phyloP scores from a whole-genome alignment of 2,888 invertebrate species.

The Catocala nupta region DNA sequence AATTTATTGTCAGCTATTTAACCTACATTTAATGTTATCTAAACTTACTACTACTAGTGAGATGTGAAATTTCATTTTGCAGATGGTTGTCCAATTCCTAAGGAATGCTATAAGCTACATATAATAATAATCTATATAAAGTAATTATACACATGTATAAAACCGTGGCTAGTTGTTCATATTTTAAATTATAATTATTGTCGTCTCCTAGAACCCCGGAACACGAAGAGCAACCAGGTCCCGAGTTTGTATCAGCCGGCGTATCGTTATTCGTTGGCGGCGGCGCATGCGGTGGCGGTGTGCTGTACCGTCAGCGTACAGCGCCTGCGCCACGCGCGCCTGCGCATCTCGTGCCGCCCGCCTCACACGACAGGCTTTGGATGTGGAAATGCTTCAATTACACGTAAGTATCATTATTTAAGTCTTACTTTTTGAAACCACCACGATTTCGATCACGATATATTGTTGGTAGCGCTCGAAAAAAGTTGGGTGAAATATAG shows the following conservation, averaged over 20 bases:
- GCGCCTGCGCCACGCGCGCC: constrained; percentile 81
- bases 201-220: constrained; percentile 59
- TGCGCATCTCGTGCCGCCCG: constrained; percentile 87
- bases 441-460: too few relatives aligned
- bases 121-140: too few relatives aligned
- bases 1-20: too few relatives aligned
- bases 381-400: constrained; percentile 91
- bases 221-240: constrained; percentile 80
- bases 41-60: too few relatives aligned
- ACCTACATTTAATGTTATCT: too few relatives aligned
- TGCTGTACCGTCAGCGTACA: constrained; percentile 85
- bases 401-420: constrained; percentile 78
- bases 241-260: constrained; percentile 89
- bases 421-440: too few relatives aligned
- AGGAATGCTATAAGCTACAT: too few relatives aligned
- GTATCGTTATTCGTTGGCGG: constrained; percentile 89
- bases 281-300: constrained; percentile 85
- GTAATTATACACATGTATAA: too few relatives aligned
- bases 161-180: neutral
- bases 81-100: too few relatives aligned
- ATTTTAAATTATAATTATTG: neutral
- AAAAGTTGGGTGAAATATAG: too few relatives aligned
- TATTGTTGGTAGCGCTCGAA: too few relatives aligned
- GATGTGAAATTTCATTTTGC: too few relatives aligned
- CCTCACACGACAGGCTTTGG: constrained; percentile 88